These are phyloP conservation scores for Mycogona germanica DNA, from an alignment of 2,888 invertebrate genomes.

Conservation along the genomic window DNA sequence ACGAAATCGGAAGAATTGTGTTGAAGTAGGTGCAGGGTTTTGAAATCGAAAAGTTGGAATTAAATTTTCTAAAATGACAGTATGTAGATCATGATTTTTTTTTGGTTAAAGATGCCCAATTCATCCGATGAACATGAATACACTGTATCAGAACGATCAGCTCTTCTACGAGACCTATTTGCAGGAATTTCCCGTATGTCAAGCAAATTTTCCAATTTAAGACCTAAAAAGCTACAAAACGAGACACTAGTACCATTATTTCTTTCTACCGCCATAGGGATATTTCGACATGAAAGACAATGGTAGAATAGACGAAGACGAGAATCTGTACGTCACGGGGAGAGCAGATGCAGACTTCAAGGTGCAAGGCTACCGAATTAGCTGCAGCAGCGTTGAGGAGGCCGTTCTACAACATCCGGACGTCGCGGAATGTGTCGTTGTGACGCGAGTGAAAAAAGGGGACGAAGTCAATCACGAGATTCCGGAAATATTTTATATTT, in stretches of 20 bases:
- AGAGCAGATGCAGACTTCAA: conserved; percentile 9
- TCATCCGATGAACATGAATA: conserved; percentile 1
- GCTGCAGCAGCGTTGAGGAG: conserved; percentile 7
- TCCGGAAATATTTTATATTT: conserved; percentile 2
- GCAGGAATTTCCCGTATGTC: neutral
- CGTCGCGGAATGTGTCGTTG: conserved; percentile 12
- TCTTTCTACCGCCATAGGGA: neutral
- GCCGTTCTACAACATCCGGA: conserved; percentile 6
- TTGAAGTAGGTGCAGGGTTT: conserved; percentile 1
- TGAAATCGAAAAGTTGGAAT: no score
- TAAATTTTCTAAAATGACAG: no score
- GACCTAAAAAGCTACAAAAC: no score
- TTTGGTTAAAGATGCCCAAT: conserved; percentile 5
- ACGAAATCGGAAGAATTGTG: conserved; percentile 8
- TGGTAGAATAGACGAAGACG: conserved; percentile 1
- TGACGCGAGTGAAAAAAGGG: neutral
- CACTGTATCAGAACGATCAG: neutral
- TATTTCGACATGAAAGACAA: conserved; percentile 14
- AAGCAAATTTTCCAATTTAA: no score
- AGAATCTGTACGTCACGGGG: conserved; percentile 5
- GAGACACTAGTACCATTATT: no score
- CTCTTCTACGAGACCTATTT: neutral
- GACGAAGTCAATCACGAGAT: neutral
- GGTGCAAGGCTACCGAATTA: conserved; percentile 6
- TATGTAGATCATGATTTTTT: no score